Percentiles rank a stretch among this genome's conserved stretches.
Conservation (phyloP, 2,888 invertebrate genomes). For the Perizoma affinitatum region DNA sequence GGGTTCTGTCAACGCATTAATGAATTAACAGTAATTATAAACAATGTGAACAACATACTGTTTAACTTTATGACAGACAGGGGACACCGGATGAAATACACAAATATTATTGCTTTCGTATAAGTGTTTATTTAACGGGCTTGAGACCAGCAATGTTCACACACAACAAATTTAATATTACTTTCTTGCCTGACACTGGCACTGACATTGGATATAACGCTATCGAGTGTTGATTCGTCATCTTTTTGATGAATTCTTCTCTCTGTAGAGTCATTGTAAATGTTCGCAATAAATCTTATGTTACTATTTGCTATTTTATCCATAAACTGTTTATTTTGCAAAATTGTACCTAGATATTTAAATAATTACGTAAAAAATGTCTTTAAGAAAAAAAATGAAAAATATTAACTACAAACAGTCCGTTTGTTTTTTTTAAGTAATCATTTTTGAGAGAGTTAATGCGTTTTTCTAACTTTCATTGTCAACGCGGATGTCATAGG, state of each 20-base stretch:
- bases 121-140: constrained; percentile 46
- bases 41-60: constrained; percentile 29
- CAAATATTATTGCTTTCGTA: constrained; percentile 48
- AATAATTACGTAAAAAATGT: too few relatives aligned
- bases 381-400: too few relatives aligned
- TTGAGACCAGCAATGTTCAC: constrained; percentile 31
- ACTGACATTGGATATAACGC: constrained; percentile 48
- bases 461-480: too few relatives aligned
- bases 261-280: too few relatives aligned
- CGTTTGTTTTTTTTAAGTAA: too few relatives aligned
- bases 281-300: too few relatives aligned
- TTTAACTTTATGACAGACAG: constrained; percentile 29
- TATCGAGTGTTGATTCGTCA: constrained; percentile 27
- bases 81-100: constrained; percentile 43
- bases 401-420: too few relatives aligned
- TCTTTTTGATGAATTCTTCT: constrained; percentile 5
- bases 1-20: constrained; percentile 2
- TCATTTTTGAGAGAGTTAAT: too few relatives aligned
- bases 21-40: constrained; percentile 3
- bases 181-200: constrained; percentile 28
- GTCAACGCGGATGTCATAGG: too few relatives aligned
- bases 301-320: too few relatives aligned
- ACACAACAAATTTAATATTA: constrained; percentile 20
- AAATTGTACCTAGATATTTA: too few relatives aligned
- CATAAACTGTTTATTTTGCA: too few relatives aligned